These are phyloP conservation scores for Struthio camelus DNA, from an alignment of 2,113 vertebrate species.

Conservation along the genomic window DNA sequence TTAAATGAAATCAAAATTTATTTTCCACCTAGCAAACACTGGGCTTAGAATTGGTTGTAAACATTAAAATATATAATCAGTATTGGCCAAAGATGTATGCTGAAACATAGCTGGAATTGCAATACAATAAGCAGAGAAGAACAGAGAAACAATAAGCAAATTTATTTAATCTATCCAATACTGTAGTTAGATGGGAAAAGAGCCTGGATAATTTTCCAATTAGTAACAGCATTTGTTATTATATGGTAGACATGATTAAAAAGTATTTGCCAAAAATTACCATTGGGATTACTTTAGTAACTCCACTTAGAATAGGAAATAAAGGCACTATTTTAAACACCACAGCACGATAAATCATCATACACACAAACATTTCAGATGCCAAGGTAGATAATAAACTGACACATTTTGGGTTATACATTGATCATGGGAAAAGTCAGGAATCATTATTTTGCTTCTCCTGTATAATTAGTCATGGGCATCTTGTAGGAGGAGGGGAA, in stretches of 20 bases:
- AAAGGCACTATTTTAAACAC: background rate
- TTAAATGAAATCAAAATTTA: background rate
- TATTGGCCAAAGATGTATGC: background rate
- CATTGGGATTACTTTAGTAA: background rate
- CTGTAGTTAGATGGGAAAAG: background rate
- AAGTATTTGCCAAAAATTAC: background rate
- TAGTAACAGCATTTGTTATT: background rate
- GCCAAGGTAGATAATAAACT: background rate
- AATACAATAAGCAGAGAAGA: too few species aligned
- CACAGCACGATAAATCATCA: fast-evolving
- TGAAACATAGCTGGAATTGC: background rate
- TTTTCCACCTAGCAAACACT: background rate
- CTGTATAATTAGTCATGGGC: background rate
- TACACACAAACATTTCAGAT: background rate
- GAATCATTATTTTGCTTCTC: background rate
- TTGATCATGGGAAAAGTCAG: background rate
- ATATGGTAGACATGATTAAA: background rate
- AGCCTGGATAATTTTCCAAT: background rate
- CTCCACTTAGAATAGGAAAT: background rate
- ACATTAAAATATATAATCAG: background rate
- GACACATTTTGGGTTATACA: background rate
- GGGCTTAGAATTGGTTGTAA: background rate
- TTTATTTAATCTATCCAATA: background rate
- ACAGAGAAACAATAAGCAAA: background rate
- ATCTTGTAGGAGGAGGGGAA: background rate